Evolutionary conservation across 1,140 invertebrate genomes (phyloP).

Genomic region (Neuroterus valhalla): DNA sequence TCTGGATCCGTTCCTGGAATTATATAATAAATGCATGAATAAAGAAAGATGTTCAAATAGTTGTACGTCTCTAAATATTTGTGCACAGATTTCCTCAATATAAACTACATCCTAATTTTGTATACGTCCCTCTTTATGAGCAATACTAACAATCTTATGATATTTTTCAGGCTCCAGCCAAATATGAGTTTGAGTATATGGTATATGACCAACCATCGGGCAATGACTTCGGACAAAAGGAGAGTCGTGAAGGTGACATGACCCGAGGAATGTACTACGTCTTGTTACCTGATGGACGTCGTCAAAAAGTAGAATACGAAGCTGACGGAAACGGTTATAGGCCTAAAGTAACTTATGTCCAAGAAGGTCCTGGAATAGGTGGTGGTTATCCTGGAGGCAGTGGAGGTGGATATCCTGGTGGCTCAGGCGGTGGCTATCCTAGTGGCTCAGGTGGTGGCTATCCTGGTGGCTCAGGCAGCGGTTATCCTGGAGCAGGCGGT

Average conservation of each 20-base stretch:
- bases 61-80: too few relatives aligned
- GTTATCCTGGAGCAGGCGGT: conserved; percentile 41
- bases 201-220: conserved; percentile 67
- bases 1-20: too few relatives aligned
- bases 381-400: conserved; percentile 64
- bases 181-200: conserved; percentile 72
- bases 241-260: conserved; percentile 67
- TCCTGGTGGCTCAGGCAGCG: conserved; percentile 31
- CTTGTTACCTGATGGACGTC: conserved; percentile 70
- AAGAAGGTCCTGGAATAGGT: conserved; percentile 78
- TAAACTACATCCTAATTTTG: too few relatives aligned
- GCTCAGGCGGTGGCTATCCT: conserved; percentile 39
- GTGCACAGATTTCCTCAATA: too few relatives aligned
- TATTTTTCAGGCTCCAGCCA: conserved; percentile 62
- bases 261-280: conserved; percentile 71
- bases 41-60: too few relatives aligned
- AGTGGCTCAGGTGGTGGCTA: conserved; percentile 35
- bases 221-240: conserved; percentile 70
- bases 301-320: conserved; percentile 72
- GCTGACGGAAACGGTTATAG: conserved; percentile 71
- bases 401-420: conserved; percentile 42
- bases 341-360: conserved; percentile 76
- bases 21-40: background rate
- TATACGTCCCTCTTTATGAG: too few relatives aligned
- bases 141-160: background rate